These are phyloP conservation scores for Sandelia bainsii DNA, from an alignment of 2,797 vertebrate species.

Conservation along the genomic window DNA sequence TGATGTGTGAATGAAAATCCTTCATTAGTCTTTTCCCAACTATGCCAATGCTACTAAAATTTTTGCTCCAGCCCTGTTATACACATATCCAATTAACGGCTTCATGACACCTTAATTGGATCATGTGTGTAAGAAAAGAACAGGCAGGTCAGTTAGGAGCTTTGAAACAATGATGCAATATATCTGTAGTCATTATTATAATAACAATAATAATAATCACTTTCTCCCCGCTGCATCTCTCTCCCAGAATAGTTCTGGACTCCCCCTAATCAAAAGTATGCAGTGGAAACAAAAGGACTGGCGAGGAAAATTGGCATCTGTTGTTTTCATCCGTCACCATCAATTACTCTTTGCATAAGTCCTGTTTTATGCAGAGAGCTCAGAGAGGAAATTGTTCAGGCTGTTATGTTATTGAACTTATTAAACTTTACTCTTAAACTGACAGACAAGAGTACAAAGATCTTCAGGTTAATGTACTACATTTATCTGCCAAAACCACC, in stretches of 20 bases:
- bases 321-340: slow-evolving; percentile 47
- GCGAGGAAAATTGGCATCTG: slow-evolving; percentile 61
- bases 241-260: not conserved
- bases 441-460: slow-evolving; percentile 20
- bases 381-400: slow-evolving; percentile 14
- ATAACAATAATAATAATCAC: not conserved
- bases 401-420: slow-evolving; percentile 1
- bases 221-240: not conserved
- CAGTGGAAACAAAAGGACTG: slow-evolving; percentile 34
- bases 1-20: not conserved
- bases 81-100: not conserved
- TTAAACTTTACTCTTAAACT: slow-evolving; percentile 38
- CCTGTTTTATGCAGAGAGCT: slow-evolving; percentile 21
- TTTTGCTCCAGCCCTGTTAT: slow-evolving; percentile 9
- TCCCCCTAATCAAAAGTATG: slow-evolving; percentile 26
- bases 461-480: slow-evolving; percentile 39
- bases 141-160: slow-evolving; percentile 15
- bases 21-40: not conserved
- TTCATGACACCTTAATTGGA: slow-evolving; percentile 30
- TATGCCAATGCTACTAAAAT: not conserved
- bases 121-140: slow-evolving; percentile 38
- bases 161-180: slow-evolving; percentile 8
- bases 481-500: slow-evolving; percentile 33
- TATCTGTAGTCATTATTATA: slow-evolving; percentile 11
- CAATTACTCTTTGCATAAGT: slow-evolving; percentile 53